Base-by-base conservation (phyloP, 35 echinoderm and acorn worm genomes). In the Ophiothrix spiculata region DNA sequence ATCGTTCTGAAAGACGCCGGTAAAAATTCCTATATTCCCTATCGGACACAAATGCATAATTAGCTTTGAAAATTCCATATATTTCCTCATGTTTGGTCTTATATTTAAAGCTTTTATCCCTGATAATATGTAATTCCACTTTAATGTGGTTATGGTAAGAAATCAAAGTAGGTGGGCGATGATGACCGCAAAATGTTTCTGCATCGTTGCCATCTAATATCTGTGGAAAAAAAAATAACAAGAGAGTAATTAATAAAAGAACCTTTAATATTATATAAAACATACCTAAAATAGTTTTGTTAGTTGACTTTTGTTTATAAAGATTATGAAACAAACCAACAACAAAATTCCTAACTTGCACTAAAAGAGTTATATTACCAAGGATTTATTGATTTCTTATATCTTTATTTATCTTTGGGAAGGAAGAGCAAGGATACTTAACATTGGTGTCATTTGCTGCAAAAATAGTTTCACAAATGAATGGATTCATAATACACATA, bases 111-210 rank as follows among this genome's bases (percentile, higher is more conserved):
- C 29, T 69, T 69, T 69, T 15, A n/a, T 69, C 60, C 60, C 60
- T 69, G 60, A 69, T 69, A 69, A 69, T 2, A 69, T 69, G 60
- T 25, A 69, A 69, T 69, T 69, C 60, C 60, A 69, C 60, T 69
- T 69, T 69, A 28, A 69, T 69, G 60, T 69, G 60, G 60, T 69
- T 69, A 28, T 1, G 17, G 25, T 10, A 69, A 12, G 60, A 69
- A 25, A 69, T 10, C 29, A 69, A n/a, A n/a, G 16, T 69, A n/a
- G 60, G 60, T 10, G 60, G 60, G 25, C 60, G 60, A 69, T 69
- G 60, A 28, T 69, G 29, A 69, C 60, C 29, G 25, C 60, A 69
- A n/a, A 25, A 69, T 4, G 60, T 69, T 25, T 69, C 60, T 4
- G 16, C 29, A 2, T 69, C 16, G 23, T 28, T 28, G 29, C 60